phyloP scores from a whole-genome alignment of 2,113 vertebrate genomes.

The Mobula hypostoma region DNA sequence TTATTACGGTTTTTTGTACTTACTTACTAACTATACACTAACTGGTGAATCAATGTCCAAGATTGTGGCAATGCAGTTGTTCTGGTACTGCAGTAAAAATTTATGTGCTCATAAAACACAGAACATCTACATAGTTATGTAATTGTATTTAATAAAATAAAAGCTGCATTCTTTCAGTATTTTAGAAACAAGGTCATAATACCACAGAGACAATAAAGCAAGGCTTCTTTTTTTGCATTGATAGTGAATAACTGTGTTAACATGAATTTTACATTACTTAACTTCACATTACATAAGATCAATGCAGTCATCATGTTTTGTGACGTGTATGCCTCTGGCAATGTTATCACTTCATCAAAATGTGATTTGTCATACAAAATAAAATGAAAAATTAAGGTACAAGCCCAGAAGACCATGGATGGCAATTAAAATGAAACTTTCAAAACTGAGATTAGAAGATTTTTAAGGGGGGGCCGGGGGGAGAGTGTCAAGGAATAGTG shows the following conservation, averaged over 20 bases:
- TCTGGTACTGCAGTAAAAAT: not conserved
- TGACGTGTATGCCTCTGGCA: not conserved
- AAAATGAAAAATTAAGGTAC: not conserved
- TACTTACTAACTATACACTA: not conserved
- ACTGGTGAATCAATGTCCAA: conserved; percentile 10
- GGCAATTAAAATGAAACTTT: no score
- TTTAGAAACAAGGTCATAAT: not conserved
- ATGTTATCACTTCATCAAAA: not conserved
- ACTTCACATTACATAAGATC: not conserved
- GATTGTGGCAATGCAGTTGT: not conserved
- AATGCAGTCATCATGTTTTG: not conserved
- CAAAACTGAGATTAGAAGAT: not conserved
- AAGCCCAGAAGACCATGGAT: no score
- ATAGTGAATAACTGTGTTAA: not conserved
- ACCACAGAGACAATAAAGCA: not conserved
- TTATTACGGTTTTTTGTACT: not conserved
- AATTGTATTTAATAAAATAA: not conserved
- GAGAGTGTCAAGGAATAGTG: not conserved
- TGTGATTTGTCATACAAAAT: not conserved
- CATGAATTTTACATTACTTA: not conserved
- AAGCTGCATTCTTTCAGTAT: not conserved
- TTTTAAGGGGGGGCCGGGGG: not conserved
- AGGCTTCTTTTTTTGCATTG: not conserved
- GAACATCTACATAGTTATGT: not conserved
- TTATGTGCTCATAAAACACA: not conserved